phyloP scores from a whole-genome alignment of 2,888 invertebrate genomes.

The Drosophila siamana region DNA sequence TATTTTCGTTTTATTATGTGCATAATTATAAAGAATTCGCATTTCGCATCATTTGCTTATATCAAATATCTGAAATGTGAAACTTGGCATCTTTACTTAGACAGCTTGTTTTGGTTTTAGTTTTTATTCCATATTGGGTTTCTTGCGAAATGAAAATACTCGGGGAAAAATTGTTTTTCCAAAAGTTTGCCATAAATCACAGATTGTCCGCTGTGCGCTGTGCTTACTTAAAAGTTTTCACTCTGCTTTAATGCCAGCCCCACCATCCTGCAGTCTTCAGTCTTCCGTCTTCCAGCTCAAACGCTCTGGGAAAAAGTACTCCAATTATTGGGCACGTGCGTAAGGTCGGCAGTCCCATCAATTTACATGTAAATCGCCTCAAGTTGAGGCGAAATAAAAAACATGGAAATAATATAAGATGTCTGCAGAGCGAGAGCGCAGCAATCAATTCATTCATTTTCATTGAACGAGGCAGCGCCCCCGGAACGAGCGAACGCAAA shows the following conservation, averaged over 20 bases:
- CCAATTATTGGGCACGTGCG: conserved; percentile 68
- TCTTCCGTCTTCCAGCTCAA: not conserved
- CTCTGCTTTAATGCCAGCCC: conserved; percentile 13
- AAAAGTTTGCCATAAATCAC: conserved; percentile 37
- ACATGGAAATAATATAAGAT: conserved; percentile 20
- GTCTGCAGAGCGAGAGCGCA: conserved; percentile 29
- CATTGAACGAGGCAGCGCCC: conserved; percentile 34
- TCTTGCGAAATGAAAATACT: no score
- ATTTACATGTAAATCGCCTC: conserved; percentile 68
- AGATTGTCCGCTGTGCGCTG: conserved; percentile 13
- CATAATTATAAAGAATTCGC: no score
- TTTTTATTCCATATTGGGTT: not conserved
- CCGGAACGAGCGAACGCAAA: conserved; percentile 22
- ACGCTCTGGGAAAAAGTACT: conserved; percentile 30
- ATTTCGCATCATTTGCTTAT: no score
- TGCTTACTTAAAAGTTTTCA: conserved; percentile 43
- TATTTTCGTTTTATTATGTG: no score
- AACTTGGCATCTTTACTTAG: not conserved
- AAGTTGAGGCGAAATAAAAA: conserved; percentile 32
- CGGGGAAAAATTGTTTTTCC: not conserved
- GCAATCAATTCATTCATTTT: conserved; percentile 66
- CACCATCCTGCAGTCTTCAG: no score
- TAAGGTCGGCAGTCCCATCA: conserved; percentile 55
- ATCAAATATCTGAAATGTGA: not conserved
- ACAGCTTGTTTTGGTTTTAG: not conserved